Percentiles rank a stretch among this genome's conserved stretches.
Conservation (phyloP, 2,113 vertebrate genomes). For the Hippopotamus amphibius region DNA sequence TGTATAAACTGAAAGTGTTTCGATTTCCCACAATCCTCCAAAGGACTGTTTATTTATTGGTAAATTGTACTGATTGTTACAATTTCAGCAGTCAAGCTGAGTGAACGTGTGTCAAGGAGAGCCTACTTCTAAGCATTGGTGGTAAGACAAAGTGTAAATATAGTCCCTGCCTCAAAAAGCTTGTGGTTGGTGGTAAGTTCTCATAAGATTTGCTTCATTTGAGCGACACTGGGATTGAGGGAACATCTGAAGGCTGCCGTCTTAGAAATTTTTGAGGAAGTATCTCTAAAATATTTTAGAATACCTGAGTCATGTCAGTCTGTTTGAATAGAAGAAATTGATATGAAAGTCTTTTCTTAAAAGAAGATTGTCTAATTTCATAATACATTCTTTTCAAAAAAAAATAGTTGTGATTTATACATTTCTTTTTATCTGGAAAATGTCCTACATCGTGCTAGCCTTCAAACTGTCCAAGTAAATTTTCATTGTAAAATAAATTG, state of each 20-base stretch:
- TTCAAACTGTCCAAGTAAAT: conserved; percentile 29
- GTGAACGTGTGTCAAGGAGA: background rate
- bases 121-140: background rate
- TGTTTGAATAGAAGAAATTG: conserved; percentile 34
- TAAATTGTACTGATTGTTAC: background rate
- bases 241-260: conserved; percentile 15
- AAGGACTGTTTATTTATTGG: background rate
- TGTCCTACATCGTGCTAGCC: background rate
- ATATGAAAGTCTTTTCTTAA: background rate
- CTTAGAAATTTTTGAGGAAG: conserved; percentile 37
- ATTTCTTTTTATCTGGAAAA: conserved; percentile 52
- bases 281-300: conserved; percentile 42
- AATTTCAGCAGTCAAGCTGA: background rate
- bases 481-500: conserved; percentile 11
- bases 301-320: background rate
- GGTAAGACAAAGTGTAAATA: background rate
- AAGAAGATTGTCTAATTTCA: background rate
- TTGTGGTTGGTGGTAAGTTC: background rate
- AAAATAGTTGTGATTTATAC: background rate
- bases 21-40: background rate
- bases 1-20: background rate
- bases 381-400: conserved; percentile 21
- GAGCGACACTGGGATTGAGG: background rate
- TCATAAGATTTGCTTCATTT: background rate
- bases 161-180: background rate